Evolutionary conservation across 2,113 vertebrate species (phyloP).

Genomic region (Glaucomys volans): DNA sequence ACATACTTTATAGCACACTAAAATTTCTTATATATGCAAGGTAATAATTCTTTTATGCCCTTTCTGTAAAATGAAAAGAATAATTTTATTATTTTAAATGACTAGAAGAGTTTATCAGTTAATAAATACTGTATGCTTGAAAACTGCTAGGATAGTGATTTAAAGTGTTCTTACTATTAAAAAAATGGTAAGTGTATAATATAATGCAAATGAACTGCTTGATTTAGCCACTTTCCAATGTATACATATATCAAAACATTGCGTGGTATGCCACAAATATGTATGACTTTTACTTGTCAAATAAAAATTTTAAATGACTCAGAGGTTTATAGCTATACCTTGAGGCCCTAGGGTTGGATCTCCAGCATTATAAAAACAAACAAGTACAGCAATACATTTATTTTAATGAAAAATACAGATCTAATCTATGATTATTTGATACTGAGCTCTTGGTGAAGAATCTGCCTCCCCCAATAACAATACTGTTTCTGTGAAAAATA

Average conservation of each 20-base stretch:
- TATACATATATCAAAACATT: neutral
- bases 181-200: neutral
- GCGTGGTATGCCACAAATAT: neutral
- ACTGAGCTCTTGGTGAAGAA: conserved; percentile 26
- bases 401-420: conserved; percentile 51
- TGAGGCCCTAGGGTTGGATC: neutral
- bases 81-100: conserved; percentile 62
- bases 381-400: neutral
- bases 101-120: neutral
- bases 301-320: neutral
- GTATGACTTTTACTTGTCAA: neutral
- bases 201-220: neutral
- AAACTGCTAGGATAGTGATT: neutral
- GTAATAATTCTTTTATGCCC: neutral
- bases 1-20: neutral
- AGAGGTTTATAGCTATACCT: neutral
- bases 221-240: neutral
- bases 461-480: neutral
- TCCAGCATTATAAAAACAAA: neutral
- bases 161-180: neutral
- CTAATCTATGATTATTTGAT: conserved; percentile 32
- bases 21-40: neutral
- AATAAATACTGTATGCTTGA: neutral
- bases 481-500: conserved; percentile 3
- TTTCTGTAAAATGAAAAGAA: conserved; percentile 43